Conservation (phyloP, 2,113 vertebrate species). For the Heterotilapia buettikoferi region DNA sequence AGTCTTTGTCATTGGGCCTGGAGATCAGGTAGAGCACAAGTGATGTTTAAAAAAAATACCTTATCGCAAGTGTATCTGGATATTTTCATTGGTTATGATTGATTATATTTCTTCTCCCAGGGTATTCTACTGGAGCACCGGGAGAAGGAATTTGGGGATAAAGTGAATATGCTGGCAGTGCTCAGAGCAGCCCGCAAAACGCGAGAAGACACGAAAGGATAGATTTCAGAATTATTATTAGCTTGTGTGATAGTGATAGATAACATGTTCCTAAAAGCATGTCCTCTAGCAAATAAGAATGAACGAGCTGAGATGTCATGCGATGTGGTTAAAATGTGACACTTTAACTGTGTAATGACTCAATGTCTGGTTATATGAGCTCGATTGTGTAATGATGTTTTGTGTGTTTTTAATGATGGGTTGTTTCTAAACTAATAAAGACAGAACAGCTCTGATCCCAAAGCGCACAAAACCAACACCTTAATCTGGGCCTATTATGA, state of each 20-base stretch:
- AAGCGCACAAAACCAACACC: background rate
- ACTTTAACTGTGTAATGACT: background rate
- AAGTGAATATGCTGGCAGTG: constrained; percentile 74
- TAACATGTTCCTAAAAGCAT: background rate
- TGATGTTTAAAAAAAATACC: background rate
- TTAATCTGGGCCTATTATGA: background rate
- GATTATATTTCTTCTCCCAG: constrained; percentile 55
- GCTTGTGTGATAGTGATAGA: background rate
- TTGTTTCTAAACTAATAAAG: constrained; percentile 45
- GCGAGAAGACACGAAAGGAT: background rate
- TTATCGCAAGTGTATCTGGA: background rate
- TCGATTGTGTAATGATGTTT: background rate
- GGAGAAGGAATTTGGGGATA: constrained; percentile 94
- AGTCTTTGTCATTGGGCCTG: constrained; percentile 89
- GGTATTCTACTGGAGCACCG: constrained; percentile 90
- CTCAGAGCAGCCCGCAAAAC: constrained; percentile 43
- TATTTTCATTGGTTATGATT: background rate
- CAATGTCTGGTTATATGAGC: background rate
- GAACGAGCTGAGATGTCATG: background rate
- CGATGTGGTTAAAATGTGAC: background rate
- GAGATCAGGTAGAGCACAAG: constrained; percentile 79
- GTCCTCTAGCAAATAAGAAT: background rate
- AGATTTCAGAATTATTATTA: background rate
- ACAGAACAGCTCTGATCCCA: constrained; percentile 43
- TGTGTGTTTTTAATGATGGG: constrained; percentile 49